These are phyloP conservation scores for Staurois parvus DNA, from an alignment of 2,797 vertebrate species.

Conservation along the genomic window DNA sequence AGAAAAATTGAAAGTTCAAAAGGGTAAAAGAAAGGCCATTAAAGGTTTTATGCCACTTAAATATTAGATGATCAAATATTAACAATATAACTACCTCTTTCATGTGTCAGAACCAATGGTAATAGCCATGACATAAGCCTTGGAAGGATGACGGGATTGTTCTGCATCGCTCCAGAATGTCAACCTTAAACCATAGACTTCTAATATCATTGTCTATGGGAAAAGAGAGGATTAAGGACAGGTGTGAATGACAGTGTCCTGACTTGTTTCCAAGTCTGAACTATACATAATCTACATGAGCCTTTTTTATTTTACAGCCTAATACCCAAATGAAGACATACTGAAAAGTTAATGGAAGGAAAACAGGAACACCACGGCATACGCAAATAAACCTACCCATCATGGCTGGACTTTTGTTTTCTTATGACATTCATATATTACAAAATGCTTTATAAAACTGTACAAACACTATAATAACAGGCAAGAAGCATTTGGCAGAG, in stretches of 20 bases:
- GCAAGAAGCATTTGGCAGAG: background rate
- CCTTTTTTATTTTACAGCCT: conserved; percentile 43
- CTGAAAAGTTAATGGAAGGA: conserved; percentile 31
- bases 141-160: conserved; percentile 3
- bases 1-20: background rate
- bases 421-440: background rate
- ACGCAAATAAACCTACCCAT: conserved; percentile 18
- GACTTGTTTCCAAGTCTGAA: conserved; percentile 8
- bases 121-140: conserved; percentile 17
- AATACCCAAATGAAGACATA: conserved; percentile 29
- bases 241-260: conserved; percentile 17
- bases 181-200: conserved; percentile 1
- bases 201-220: background rate
- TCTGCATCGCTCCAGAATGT: background rate
- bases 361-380: background rate
- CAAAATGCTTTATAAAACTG: conserved; percentile 23
- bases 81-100: conserved; percentile 2
- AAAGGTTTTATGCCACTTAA: background rate
- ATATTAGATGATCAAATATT: conserved; percentile 22
- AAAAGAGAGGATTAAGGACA: background rate
- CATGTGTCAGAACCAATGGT: background rate
- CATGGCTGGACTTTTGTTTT: background rate
- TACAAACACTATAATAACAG: conserved; percentile 18
- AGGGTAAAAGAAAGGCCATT: background rate
- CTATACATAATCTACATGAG: conserved; percentile 21